phyloP scores from a whole-genome alignment of 2,888 invertebrate species.

The Phengaris alcon region DNA sequence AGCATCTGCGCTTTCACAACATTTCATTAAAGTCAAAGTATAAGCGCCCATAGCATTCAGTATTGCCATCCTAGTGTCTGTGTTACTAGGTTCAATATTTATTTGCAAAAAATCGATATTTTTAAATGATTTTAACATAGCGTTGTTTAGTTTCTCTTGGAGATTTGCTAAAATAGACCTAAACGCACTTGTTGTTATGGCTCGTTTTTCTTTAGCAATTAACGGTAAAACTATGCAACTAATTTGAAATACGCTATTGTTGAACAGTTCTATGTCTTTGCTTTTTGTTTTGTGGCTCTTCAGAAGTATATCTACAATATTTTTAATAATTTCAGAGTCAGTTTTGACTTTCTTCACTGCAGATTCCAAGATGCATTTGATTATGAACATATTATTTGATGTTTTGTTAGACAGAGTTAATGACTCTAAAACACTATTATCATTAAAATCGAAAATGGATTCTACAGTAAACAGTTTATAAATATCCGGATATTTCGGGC shows the following conservation, averaged over 20 bases:
- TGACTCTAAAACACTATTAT: slow-evolving; percentile 53
- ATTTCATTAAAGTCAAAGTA: slow-evolving; percentile 62
- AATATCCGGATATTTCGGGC: slow-evolving; percentile 63
- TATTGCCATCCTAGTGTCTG: slow-evolving; percentile 56
- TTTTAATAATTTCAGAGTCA: slow-evolving; percentile 61
- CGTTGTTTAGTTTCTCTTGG: slow-evolving; percentile 65
- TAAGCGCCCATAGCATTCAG: slow-evolving; percentile 68
- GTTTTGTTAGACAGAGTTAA: slow-evolving; percentile 61
- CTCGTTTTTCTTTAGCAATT: slow-evolving; percentile 65
- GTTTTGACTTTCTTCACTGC: slow-evolving; percentile 65
- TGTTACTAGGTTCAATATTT: slow-evolving; percentile 45
- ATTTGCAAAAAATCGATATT: slow-evolving; percentile 55
- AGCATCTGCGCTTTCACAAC: slow-evolving; percentile 59
- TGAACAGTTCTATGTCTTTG: slow-evolving; percentile 54
- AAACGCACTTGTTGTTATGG: slow-evolving; percentile 58
- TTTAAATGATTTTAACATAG: slow-evolving; percentile 60
- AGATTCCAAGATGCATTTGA: slow-evolving; percentile 60
- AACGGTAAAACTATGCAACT: slow-evolving; percentile 63
- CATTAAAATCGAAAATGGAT: slow-evolving; percentile 59
- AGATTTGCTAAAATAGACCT: slow-evolving; percentile 65
- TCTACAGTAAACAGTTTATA: slow-evolving; percentile 63
- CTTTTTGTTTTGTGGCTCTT: slow-evolving; percentile 49
- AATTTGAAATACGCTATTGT: slow-evolving; percentile 64
- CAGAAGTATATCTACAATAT: slow-evolving; percentile 58
- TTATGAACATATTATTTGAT: slow-evolving; percentile 52